Percentiles rank a stretch among this genome's conserved stretches.
These are phyloP conservation scores for Cheirogaleus medius DNA, from an alignment of 2,113 vertebrate species.

Conservation along the genomic window DNA sequence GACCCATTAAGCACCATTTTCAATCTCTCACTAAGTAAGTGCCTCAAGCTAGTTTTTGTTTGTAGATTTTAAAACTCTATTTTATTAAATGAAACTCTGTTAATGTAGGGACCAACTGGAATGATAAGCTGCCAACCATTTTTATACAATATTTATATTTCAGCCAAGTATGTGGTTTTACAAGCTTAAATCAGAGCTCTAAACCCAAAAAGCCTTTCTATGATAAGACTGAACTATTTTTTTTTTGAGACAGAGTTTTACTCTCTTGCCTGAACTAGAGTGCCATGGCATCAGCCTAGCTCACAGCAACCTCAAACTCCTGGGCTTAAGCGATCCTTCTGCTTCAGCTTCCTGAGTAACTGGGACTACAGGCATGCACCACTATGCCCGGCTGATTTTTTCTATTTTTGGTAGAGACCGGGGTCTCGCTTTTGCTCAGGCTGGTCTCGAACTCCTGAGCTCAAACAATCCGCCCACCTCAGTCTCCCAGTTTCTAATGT, in stretches of 20 bases:
- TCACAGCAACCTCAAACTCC: too few relatives aligned
- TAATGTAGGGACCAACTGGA: slow-evolving; percentile 11
- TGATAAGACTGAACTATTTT: background rate
- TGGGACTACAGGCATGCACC: too few relatives aligned
- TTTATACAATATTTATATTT: slow-evolving; percentile 31
- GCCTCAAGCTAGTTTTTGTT: slow-evolving; percentile 5
- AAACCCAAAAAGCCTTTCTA: background rate
- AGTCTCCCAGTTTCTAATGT: background rate
- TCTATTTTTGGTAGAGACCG: too few relatives aligned
- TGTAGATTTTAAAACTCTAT: slow-evolving; percentile 25
- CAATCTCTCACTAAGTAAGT: slow-evolving; percentile 29
- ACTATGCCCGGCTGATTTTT: too few relatives aligned
- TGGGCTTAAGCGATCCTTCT: too few relatives aligned
- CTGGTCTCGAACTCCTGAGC: too few relatives aligned
- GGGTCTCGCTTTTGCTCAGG: too few relatives aligned
- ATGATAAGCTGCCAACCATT: slow-evolving; percentile 13
- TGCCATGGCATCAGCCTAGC: too few relatives aligned
- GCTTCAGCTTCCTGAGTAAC: too few relatives aligned
- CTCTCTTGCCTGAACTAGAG: too few relatives aligned
- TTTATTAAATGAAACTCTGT: slow-evolving; percentile 42
- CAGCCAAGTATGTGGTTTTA: slow-evolving; percentile 3
- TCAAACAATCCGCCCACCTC: too few relatives aligned
- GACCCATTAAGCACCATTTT: slow-evolving; percentile 2
- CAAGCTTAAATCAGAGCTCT: background rate
- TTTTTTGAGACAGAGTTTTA: too few relatives aligned